phyloP scores from a whole-genome alignment of 2,888 invertebrate genomes.

The Ophioninae sp. region DNA sequence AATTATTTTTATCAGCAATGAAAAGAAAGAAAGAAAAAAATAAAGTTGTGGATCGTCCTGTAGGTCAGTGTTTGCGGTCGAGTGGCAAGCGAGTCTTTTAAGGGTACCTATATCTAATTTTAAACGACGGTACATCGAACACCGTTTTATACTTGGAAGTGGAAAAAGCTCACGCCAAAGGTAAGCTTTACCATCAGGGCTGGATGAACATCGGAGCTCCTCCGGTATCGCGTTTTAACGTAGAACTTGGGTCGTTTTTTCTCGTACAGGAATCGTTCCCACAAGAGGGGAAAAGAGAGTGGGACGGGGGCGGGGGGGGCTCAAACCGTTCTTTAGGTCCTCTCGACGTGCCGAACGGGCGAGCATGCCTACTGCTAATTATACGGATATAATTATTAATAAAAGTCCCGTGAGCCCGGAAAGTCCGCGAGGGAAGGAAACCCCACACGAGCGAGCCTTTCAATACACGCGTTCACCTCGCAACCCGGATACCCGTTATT shows the following conservation, averaged over 20 bases:
- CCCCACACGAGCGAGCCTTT: constrained; percentile 19
- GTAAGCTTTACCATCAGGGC: not conserved
- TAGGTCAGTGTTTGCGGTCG: constrained; percentile 15
- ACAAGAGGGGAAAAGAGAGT: not conserved
- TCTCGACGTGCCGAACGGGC: constrained; percentile 53
- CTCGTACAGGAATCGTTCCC: not conserved
- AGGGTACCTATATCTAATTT: constrained; percentile 43
- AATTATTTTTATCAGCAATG: too few species aligned
- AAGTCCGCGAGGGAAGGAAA: constrained; percentile 43
- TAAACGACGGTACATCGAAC: constrained; percentile 39
- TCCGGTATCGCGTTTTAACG: constrained; percentile 18
- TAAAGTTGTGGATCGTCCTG: not conserved
- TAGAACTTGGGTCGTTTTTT: constrained; percentile 15
- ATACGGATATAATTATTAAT: constrained; percentile 69
- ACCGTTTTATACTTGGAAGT: constrained; percentile 41
- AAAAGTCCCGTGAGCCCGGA: constrained; percentile 61
- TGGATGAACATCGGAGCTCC: not conserved
- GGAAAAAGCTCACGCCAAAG: constrained; percentile 55
- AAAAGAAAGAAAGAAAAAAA: too few species aligned
- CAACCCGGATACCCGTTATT: constrained; percentile 50
- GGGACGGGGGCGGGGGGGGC: too few species aligned
- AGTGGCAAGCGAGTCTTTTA: constrained; percentile 33
- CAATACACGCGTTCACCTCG: not conserved
- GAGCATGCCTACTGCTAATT: constrained; percentile 67
- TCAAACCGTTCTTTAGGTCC: not conserved